Evolutionary conservation across 2,797 vertebrate genomes (phyloP).

Genomic region (Okamejei kenojei): DNA sequence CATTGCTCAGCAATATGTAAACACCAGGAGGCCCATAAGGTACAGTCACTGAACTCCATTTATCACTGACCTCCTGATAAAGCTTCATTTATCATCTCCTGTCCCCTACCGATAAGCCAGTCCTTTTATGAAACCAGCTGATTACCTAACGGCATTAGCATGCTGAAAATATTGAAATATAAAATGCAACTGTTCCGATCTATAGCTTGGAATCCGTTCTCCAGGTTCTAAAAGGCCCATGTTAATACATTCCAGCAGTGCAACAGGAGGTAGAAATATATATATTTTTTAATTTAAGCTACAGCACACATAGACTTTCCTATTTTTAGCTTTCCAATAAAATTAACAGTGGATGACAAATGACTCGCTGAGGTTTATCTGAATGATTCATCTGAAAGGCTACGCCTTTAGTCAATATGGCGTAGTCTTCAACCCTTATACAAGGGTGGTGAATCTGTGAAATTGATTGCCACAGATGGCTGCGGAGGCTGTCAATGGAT

Average conservation of each 20-base stretch:
- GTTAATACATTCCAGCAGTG: neutral
- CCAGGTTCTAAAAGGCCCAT: neutral
- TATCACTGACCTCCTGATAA: slow-evolving; percentile 5
- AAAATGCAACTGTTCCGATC: neutral
- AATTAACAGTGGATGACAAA: neutral
- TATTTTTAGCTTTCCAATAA: neutral
- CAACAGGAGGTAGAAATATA: neutral
- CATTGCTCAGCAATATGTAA: slow-evolving; percentile 21
- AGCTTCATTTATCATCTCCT: slow-evolving; percentile 6
- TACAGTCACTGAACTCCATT: neutral
- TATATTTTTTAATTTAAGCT: neutral
- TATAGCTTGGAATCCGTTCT: neutral
- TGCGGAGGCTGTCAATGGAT: too few species aligned
- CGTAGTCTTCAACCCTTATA: neutral
- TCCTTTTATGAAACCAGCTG: neutral
- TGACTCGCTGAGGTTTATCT: neutral
- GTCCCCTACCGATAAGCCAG: neutral
- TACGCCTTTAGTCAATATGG: neutral
- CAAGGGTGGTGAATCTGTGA: too few species aligned
- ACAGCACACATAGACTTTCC: neutral
- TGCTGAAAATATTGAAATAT: neutral
- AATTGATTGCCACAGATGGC: too few species aligned
- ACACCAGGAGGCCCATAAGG: slow-evolving; percentile 25
- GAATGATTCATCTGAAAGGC: neutral
- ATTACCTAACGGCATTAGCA: neutral